Evolutionary conservation across 2,888 invertebrate genomes (phyloP).

Genomic region (Apamea sordens): DNA sequence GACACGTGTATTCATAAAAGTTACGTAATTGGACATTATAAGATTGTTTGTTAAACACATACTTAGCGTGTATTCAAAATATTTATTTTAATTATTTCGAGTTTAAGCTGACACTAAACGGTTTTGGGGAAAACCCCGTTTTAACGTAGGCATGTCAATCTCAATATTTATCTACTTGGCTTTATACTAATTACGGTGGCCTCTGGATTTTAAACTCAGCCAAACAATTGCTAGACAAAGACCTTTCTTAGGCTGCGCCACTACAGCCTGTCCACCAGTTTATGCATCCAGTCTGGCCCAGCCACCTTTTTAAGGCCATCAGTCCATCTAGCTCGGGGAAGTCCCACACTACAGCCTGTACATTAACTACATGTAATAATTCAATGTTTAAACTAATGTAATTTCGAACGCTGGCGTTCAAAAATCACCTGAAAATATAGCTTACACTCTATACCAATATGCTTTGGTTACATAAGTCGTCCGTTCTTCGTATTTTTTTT

Average conservation of each 20-base stretch:
- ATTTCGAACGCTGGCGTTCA: neutral
- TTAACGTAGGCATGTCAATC: constrained; percentile 1
- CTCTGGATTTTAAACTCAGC: neutral
- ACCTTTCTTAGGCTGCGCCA: neutral
- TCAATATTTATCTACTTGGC: constrained; percentile 10
- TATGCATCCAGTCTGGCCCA: neutral
- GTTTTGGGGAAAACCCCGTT: constrained; percentile 34
- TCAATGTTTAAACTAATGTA: neutral
- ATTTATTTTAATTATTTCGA: constrained; percentile 37
- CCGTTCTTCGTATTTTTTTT: no score
- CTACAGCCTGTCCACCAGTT: neutral
- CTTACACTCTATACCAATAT: neutral
- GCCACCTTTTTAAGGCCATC: neutral
- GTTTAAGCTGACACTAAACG: constrained; percentile 12
- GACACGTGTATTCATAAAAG: neutral
- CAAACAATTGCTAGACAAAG: neutral
- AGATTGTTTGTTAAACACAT: constrained; percentile 33
- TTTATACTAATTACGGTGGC: neutral
- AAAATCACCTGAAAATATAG: neutral
- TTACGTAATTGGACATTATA: constrained; percentile 15
- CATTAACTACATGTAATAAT: neutral
- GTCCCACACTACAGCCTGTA: neutral
- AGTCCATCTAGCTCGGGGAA: neutral
- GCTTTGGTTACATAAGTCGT: neutral
- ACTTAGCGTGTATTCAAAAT: constrained; percentile 12